Conservation (phyloP, 2,113 vertebrate genomes). For the Narcine bancroftii region DNA sequence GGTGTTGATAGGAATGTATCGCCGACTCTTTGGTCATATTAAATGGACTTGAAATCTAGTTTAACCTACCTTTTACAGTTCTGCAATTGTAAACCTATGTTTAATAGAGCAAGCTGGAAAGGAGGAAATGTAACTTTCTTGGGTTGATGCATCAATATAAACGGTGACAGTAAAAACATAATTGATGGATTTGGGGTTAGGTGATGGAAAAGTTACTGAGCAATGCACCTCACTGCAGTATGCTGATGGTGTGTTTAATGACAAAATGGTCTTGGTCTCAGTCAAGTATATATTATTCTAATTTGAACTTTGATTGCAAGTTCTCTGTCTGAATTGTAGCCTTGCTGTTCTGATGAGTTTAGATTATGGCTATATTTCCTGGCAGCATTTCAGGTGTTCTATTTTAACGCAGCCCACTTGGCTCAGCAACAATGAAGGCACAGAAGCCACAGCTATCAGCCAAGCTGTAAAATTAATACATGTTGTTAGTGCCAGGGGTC, state of each 20-base stretch:
- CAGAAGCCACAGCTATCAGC: neutral
- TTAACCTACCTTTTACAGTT: neutral
- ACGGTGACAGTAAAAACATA: neutral
- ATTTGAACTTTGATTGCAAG: neutral
- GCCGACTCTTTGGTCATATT: neutral
- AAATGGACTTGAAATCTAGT: neutral
- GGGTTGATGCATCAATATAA: neutral
- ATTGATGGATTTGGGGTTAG: neutral
- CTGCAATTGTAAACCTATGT: too few species aligned
- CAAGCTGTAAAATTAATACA: slow-evolving; percentile 33
- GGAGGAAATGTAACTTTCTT: neutral
- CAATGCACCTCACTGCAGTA: neutral
- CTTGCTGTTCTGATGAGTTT: slow-evolving; percentile 2
- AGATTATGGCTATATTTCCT: neutral
- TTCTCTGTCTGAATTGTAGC: neutral
- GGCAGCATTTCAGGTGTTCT: slow-evolving; percentile 8
- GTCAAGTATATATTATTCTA: neutral
- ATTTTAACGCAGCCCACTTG: neutral
- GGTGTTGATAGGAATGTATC: too few species aligned
- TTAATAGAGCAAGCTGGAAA: neutral
- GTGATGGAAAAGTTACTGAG: neutral
- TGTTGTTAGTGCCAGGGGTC: slow-evolving; percentile 10
- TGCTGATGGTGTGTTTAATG: neutral
- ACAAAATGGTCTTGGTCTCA: neutral
- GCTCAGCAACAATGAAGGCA: neutral